Conservation (phyloP, 2,113 vertebrate genomes). For the Ciconia stormi region DNA sequence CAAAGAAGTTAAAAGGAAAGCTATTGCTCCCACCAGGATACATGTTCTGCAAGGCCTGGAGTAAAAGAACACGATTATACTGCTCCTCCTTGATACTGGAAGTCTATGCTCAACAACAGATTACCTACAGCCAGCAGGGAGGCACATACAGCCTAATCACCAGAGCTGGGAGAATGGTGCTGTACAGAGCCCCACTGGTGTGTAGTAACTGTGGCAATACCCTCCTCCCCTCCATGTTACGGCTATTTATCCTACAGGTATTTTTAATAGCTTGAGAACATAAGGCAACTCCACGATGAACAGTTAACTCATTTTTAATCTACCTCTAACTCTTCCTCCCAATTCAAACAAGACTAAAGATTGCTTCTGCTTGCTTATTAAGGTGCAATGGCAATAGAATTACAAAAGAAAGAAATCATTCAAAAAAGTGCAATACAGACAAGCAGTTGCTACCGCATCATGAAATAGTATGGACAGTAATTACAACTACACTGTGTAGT, state of each 20-base stretch:
- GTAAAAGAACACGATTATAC: not conserved
- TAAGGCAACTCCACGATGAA: not conserved
- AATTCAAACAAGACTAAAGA: not conserved
- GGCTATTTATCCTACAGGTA: not conserved
- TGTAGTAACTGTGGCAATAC: not conserved
- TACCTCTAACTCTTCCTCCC: not conserved
- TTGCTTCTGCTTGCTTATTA: not conserved
- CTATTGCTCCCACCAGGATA: not conserved
- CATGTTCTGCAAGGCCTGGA: not conserved
- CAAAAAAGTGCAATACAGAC: not conserved
- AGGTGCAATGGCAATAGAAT: not conserved
- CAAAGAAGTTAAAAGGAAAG: not conserved
- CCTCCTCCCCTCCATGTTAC: rapidly evolving
- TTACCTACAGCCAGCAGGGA: not conserved
- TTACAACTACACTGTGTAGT: not conserved
- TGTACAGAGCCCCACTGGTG: no score
- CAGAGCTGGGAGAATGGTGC: not conserved
- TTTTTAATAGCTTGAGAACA: not conserved
- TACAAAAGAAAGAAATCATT: not conserved
- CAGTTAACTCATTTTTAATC: not conserved
- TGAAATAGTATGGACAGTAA: rapidly evolving
- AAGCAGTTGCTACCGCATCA: not conserved
- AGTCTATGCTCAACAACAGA: not conserved
- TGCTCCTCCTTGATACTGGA: not conserved
- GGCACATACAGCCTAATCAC: not conserved